A percentile compares a stretch with the other conserved stretches of the same genome.
Conservation (phyloP, 1,140 invertebrate genomes). For the Zaprionus camerounensis region DNA sequence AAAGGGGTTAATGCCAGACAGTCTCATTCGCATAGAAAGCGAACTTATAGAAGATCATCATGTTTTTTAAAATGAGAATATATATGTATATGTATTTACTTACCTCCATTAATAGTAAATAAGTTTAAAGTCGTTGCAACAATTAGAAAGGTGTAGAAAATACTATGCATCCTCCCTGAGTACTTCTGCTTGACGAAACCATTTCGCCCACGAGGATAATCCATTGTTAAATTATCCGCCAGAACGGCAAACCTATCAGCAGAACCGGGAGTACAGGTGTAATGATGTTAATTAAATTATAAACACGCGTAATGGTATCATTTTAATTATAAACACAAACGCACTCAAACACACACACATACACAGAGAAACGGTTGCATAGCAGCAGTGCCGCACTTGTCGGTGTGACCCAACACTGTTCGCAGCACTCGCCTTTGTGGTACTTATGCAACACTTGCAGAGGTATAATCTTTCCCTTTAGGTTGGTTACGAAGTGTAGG, state of each 20-base stretch:
- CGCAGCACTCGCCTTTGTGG: not conserved
- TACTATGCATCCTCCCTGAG: slow-evolving; percentile 21
- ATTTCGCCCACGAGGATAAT: slow-evolving; percentile 39
- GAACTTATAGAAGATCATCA: not conserved
- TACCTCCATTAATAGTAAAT: slow-evolving; percentile 48
- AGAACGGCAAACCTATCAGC: slow-evolving; percentile 58
- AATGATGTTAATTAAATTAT: slow-evolving; percentile 58
- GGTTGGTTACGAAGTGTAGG: not conserved
- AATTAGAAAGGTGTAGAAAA: slow-evolving; percentile 27
- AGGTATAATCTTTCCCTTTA: not conserved
- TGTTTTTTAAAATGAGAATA: not conserved
- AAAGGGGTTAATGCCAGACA: not conserved
- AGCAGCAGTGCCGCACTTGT: not conserved
- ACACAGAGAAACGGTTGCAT: slow-evolving; percentile 8
- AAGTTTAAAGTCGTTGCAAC: slow-evolving; percentile 23
- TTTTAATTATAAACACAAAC: slow-evolving; percentile 60
- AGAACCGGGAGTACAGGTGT: slow-evolving; percentile 39
- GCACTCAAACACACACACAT: slow-evolving; percentile 3
- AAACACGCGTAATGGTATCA: slow-evolving; percentile 52
- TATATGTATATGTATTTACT: not conserved
- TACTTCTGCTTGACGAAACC: slow-evolving; percentile 13
- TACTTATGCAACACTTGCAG: not conserved
- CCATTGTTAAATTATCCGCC: slow-evolving; percentile 70
- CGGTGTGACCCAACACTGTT: slow-evolving; percentile 1
- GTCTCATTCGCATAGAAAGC: not conserved